A percentile compares a stretch with the other conserved stretches of the same genome.
phyloP scores from a whole-genome alignment of 2,113 vertebrate genomes.

The Eurystomus gularis region DNA sequence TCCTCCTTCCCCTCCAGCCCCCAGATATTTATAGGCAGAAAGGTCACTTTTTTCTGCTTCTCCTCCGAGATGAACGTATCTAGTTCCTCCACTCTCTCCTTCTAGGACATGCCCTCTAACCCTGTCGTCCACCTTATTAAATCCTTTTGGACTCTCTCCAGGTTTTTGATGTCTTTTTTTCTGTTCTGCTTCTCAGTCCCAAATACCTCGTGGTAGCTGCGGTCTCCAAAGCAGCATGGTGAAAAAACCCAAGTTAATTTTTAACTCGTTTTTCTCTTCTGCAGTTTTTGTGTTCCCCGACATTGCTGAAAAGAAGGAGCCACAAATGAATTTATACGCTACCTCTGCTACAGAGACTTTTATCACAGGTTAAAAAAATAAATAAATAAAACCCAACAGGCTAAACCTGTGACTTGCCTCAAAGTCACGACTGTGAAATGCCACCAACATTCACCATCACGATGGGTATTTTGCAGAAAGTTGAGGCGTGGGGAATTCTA shows the following conservation, averaged over 20 bases:
- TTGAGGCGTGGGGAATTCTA: background rate
- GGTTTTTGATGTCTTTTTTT: slow-evolving; percentile 40
- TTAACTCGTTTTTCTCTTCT: background rate
- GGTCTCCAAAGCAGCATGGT: background rate
- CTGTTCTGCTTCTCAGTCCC: background rate
- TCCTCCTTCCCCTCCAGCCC: background rate
- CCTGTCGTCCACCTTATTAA: slow-evolving; percentile 43
- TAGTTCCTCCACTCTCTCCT: slow-evolving; percentile 69
- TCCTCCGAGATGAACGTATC: slow-evolving; percentile 1
- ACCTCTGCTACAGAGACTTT: background rate
- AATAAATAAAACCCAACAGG: background rate
- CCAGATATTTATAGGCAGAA: slow-evolving; percentile 62
- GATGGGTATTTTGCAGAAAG: background rate
- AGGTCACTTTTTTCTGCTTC: slow-evolving; percentile 54
- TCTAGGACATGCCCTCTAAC: slow-evolving; percentile 68
- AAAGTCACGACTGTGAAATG: background rate
- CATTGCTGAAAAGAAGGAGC: background rate
- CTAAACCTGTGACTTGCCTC: background rate
- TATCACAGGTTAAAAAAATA: background rate
- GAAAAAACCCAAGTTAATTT: background rate
- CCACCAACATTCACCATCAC: background rate
- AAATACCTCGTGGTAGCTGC: background rate
- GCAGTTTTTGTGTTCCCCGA: background rate
- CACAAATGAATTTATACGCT: background rate
- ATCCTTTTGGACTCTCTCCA: slow-evolving; percentile 58